These are phyloP conservation scores for Sabatieria punctata DNA, from an alignment of 2,888 invertebrate species.

Conservation along the genomic window DNA sequence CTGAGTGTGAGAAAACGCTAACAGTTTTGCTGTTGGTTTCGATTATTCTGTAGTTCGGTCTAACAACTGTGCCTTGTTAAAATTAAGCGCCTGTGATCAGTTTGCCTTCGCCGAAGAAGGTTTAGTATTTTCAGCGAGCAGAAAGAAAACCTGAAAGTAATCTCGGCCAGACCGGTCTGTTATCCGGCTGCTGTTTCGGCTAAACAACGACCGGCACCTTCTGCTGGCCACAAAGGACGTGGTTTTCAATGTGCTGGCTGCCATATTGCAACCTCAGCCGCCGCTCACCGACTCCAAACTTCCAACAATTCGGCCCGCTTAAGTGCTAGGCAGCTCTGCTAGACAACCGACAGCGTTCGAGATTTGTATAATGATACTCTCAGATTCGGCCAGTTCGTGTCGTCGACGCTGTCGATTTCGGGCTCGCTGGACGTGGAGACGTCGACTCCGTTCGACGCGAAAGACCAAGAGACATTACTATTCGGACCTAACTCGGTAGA, in stretches of 20 bases:
- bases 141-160: conserved; percentile 43
- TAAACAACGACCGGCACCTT: conserved; percentile 53
- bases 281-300: too few relatives aligned
- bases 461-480: conserved; percentile 19
- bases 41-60: too few relatives aligned
- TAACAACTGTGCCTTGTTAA: too few relatives aligned
- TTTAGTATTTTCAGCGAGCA: conserved; percentile 35
- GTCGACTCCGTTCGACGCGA: conserved; percentile 19
- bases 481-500: conserved; percentile 13
- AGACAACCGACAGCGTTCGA: too few relatives aligned
- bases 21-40: too few relatives aligned
- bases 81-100: too few relatives aligned
- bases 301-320: too few relatives aligned
- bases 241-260: conserved; percentile 60
- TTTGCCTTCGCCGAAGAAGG: too few relatives aligned
- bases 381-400: conserved; percentile 77
- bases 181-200: conserved; percentile 58
- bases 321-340: too few relatives aligned
- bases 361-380: too few relatives aligned
- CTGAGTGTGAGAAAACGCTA: too few relatives aligned
- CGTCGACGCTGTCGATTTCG: conserved; percentile 58
- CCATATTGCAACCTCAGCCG: conserved; percentile 46
- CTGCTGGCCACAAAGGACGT: conserved; percentile 56
- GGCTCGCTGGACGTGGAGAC: conserved; percentile 10
- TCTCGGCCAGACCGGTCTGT: conserved; percentile 73